A percentile compares a stretch with the other conserved stretches of the same genome.
phyloP scores from a whole-genome alignment of 2,888 invertebrate genomes.

The Hypomecis punctinalis region DNA sequence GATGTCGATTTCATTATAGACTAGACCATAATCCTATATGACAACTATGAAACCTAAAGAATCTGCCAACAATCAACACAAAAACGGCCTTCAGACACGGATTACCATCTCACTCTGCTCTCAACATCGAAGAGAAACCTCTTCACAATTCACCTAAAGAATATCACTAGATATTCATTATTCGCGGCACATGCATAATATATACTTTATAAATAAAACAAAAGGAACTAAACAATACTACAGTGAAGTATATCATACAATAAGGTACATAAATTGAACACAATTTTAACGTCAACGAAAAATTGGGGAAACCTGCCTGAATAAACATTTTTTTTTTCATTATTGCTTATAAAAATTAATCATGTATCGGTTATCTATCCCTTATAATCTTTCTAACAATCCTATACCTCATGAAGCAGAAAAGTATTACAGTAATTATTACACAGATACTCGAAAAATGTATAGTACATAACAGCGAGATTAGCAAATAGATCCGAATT shows the following conservation, averaged over 20 bases:
- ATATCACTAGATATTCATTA: constrained; percentile 35
- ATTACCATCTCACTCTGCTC: constrained; percentile 19
- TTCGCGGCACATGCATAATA: constrained; percentile 50
- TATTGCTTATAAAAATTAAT: constrained; percentile 73
- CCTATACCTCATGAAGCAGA: constrained; percentile 82
- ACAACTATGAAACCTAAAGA: neutral
- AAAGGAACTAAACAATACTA: constrained; percentile 58
- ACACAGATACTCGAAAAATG: constrained; percentile 74
- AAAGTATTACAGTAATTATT: constrained; percentile 75
- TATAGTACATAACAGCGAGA: constrained; percentile 73
- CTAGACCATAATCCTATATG: too few species aligned
- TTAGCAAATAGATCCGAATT: constrained; percentile 33
- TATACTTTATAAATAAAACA: constrained; percentile 43
- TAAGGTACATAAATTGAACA: constrained; percentile 66
- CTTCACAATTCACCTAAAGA: constrained; percentile 34
- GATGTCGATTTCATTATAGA: too few species aligned
- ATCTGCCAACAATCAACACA: constrained; percentile 31
- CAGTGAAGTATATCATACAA: constrained; percentile 57
- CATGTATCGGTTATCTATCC: constrained; percentile 75
- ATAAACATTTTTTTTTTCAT: constrained; percentile 39
- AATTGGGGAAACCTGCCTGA: constrained; percentile 72
- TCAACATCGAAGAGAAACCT: constrained; percentile 27
- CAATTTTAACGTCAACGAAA: constrained; percentile 55
- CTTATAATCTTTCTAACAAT: constrained; percentile 76
- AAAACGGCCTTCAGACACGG: constrained; percentile 40